A percentile compares a stretch with the other conserved stretches of the same genome.
Evolutionary conservation across 2,113 vertebrate genomes (phyloP).

Genomic region (Neoarius graeffei): DNA sequence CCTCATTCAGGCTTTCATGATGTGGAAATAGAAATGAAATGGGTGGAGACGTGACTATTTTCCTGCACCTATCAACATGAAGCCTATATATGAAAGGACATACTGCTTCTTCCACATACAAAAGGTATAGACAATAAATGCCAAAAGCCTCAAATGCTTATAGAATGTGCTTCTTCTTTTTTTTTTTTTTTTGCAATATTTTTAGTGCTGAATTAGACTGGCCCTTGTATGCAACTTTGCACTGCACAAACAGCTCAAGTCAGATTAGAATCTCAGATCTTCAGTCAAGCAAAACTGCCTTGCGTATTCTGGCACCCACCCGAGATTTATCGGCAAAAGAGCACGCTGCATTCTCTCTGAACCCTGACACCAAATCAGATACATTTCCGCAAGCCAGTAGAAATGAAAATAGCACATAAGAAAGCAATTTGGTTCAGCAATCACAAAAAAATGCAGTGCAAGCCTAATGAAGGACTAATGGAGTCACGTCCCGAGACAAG

Average conservation of each 20-base stretch:
- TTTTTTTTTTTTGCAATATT: neutral
- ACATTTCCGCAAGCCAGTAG: constrained; percentile 55
- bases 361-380: constrained; percentile 58
- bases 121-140: neutral
- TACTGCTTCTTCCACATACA: neutral
- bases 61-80: neutral
- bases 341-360: constrained; percentile 43
- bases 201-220: constrained; percentile 4
- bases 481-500: constrained; percentile 61
- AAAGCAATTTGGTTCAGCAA: constrained; percentile 73
- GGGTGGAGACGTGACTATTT: neutral
- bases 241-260: constrained; percentile 31
- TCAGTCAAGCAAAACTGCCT: constrained; percentile 23
- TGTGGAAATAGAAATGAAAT: constrained; percentile 8
- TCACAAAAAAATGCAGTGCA: constrained; percentile 56
- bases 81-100: neutral
- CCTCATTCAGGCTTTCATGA: constrained; percentile 40
- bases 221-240: constrained; percentile 26
- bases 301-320: constrained; percentile 36
- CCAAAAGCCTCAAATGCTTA: neutral
- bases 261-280: constrained; percentile 40
- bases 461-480: constrained; percentile 63
- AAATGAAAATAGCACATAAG: constrained; percentile 67
- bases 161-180: neutral
- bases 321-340: constrained; percentile 45